A percentile compares a stretch with the other conserved stretches of the same genome.
Evolutionary conservation across 30 jellyfish, hydroid and myxozoan genomes (phyloP).

Genomic region (Turritopsis rubra): DNA sequence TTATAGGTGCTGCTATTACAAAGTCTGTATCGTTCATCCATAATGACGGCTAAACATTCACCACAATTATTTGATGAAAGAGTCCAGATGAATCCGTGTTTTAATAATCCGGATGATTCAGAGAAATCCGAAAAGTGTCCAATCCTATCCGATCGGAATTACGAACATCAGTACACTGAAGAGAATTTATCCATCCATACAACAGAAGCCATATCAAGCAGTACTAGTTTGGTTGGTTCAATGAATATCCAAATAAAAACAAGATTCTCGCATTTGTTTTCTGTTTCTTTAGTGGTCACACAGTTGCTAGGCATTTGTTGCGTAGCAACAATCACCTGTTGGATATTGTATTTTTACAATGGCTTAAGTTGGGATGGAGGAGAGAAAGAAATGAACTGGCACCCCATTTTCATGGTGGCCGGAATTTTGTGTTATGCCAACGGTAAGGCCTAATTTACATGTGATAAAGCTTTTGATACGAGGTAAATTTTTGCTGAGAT

Average conservation of each 20-base stretch:
- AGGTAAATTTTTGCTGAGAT: neutral
- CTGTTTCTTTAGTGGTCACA: neutral
- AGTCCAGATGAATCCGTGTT: conserved; percentile 5
- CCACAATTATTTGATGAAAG: no score
- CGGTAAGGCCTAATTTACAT: neutral
- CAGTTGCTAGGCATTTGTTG: conserved; percentile 11
- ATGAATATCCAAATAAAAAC: neutral
- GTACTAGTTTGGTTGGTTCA: neutral
- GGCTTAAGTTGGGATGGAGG: neutral
- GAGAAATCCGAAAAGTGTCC: neutral
- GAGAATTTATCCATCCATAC: neutral
- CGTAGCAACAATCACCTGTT: neutral
- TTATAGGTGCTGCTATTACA: no score
- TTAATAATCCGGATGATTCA: neutral
- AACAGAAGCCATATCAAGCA: neutral
- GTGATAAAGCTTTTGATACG: neutral
- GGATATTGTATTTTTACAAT: neutral
- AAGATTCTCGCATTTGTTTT: neutral
- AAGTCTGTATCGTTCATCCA: no score
- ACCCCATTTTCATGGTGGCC: conserved; percentile 2
- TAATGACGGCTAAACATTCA: no score
- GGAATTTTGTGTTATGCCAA: conserved; percentile 11
- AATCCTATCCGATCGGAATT: conserved; percentile 10
- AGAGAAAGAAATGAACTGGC: conserved; percentile 8
- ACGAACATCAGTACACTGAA: neutral